These are phyloP conservation scores for Galemys pyrenaicus DNA, from an alignment of 2,113 vertebrate species.

Conservation along the genomic window DNA sequence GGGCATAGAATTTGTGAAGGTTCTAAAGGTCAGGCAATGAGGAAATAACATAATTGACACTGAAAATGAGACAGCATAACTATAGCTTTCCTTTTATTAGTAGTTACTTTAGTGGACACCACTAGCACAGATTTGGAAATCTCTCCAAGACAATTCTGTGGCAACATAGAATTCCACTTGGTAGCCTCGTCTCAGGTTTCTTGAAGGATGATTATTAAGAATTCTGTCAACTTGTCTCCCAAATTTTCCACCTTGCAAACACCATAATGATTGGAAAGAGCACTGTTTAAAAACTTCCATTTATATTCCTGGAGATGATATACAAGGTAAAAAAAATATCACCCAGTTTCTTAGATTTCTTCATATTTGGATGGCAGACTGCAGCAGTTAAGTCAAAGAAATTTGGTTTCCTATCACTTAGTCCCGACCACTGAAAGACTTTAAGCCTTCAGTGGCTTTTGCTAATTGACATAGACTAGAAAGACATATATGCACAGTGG, in stretches of 20 bases:
- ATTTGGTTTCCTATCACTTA: background rate
- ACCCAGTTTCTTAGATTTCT: background rate
- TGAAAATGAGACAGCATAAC: background rate
- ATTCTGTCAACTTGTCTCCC: background rate
- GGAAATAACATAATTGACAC: background rate
- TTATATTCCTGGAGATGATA: background rate
- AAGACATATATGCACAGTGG: conserved; percentile 10
- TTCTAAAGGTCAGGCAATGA: background rate
- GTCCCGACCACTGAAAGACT: background rate
- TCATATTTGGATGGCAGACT: background rate
- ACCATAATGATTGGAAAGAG: background rate
- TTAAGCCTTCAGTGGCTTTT: background rate
- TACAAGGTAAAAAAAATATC: background rate
- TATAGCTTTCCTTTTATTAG: background rate
- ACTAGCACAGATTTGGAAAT: background rate
- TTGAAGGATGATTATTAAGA: background rate
- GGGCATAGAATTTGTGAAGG: background rate
- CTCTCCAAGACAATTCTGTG: background rate
- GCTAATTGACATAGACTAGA: conserved; percentile 26
- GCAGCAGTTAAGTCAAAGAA: background rate
- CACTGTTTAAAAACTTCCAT: background rate
- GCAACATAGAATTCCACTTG: background rate
- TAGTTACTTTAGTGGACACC: background rate
- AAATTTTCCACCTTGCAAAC: background rate
- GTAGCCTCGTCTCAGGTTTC: background rate